Evolutionary conservation across 2,113 vertebrate species (phyloP).

Genomic region (Erpornis zantholeuca): DNA sequence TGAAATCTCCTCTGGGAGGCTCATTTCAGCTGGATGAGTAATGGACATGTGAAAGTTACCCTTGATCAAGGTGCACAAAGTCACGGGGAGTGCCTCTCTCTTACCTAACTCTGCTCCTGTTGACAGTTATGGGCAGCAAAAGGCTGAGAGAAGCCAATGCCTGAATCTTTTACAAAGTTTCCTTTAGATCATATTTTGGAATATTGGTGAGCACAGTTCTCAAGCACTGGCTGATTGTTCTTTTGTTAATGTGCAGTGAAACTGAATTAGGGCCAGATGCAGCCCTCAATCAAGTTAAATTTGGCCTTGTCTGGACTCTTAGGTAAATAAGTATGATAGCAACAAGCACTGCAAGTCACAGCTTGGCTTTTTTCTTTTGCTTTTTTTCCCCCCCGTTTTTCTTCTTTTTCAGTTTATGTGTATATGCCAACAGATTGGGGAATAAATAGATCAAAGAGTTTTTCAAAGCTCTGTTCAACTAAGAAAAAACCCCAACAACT

Average conservation of each 20-base stretch:
- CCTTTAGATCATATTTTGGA: not conserved
- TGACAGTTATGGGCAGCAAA: not conserved
- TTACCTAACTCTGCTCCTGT: not conserved
- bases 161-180: not conserved
- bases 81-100: not conserved
- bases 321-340: not conserved
- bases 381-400: rapidly evolving
- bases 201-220: not conserved
- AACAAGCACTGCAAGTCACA: not conserved
- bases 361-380: not conserved
- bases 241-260: not conserved
- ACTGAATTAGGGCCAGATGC: not conserved
- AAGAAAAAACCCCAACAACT: not conserved
- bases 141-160: not conserved
- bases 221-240: not conserved
- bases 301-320: not conserved
- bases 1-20: not conserved
- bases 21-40: constrained; percentile 18
- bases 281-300: not conserved
- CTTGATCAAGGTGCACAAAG: not conserved
- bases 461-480: not conserved
- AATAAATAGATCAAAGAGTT: constrained; percentile 9
- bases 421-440: not conserved
- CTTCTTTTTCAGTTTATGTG: not conserved
- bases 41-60: not conserved